These are phyloP conservation scores for Melanophora roralis DNA, from an alignment of 2,888 invertebrate species.

Conservation along the genomic window DNA sequence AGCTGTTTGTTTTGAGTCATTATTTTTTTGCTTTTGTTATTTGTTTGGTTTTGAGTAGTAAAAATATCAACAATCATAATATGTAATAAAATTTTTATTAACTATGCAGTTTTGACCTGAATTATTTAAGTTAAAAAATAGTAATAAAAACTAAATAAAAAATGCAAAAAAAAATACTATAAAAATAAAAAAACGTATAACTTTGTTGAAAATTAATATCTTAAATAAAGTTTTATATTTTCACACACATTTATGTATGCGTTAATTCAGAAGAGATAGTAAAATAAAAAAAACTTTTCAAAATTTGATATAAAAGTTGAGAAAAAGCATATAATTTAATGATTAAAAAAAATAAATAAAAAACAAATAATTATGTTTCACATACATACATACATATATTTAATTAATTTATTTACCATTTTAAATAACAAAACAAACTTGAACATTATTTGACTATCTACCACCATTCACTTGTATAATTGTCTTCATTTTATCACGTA, in stretches of 20 bases:
- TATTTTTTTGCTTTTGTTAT: background rate
- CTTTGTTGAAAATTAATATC: slow-evolving; percentile 11
- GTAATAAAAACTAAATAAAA: background rate
- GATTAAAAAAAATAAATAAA: too few species aligned
- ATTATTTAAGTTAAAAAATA: slow-evolving; percentile 25
- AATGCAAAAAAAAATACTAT: background rate
- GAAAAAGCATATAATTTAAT: too few species aligned
- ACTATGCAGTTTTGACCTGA: slow-evolving; percentile 52
- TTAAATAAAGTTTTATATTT: background rate
- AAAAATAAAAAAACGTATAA: background rate
- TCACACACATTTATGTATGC: background rate
- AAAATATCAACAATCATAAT: slow-evolving; percentile 30
- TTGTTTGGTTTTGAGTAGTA: slow-evolving; percentile 9
- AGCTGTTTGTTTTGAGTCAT: slow-evolving; percentile 51
- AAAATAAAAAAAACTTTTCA: too few species aligned
- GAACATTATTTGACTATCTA: background rate
- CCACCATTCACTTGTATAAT: background rate
- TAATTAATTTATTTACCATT: too few species aligned
- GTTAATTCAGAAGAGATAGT: background rate
- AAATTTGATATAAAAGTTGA: too few species aligned
- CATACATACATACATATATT: too few species aligned
- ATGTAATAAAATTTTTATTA: slow-evolving; percentile 34
- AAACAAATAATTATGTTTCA: too few species aligned
- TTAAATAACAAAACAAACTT: background rate
- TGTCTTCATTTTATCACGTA: background rate